Evolutionary conservation across 2,797 vertebrate genomes (phyloP), one percentile per base, ranked within the genome.

Genomic region (Phaenicophaeus curvirostris): DNA sequence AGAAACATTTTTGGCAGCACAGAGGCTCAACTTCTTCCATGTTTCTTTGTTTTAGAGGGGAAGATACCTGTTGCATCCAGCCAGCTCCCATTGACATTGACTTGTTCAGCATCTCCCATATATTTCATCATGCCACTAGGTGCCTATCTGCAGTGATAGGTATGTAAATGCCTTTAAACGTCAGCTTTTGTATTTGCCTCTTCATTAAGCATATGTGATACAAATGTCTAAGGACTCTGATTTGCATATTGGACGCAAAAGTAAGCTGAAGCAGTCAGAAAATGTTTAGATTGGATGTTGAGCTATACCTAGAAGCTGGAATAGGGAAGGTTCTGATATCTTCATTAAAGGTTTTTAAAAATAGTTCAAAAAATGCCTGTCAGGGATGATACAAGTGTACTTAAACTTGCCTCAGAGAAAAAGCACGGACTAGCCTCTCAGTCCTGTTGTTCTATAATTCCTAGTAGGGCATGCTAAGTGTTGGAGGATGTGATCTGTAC

Each of bases 351-450:
- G 31, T 57, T 87, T 91, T 84, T 18, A 73, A 88, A 71, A 87
- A 24, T 13, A 72, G 41, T 27, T 85, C 9, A 50, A n/a, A 58
- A 86, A 72, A 67, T 41, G 79, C 16, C 74, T 79, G 74, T 90
- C 76, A 82, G 84, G 80, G 84, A 77, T 88, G 67, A 69, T 55
- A 8, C 3, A 93, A 94, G 57, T 88, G 83, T 88, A 89, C 86
- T 94, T 94, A 88, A 88, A 78, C 66, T 31, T 86, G 80, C 77
- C 90, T 93, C 69, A 50, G 71, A 90, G 84, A 23, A 81, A 76
- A 88, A 77, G 28, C 55, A 35, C 3, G 16, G 76, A 33, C 59
- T n/a, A 44, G 39, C 42, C 16, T 80, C 42, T 66, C 53, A n/a
- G 71, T 53, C 44, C 44, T 77, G 18, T 35, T 41, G 18, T 69